phyloP scores from a whole-genome alignment of 2,888 invertebrate genomes.

The Drosophila vallismaia region DNA sequence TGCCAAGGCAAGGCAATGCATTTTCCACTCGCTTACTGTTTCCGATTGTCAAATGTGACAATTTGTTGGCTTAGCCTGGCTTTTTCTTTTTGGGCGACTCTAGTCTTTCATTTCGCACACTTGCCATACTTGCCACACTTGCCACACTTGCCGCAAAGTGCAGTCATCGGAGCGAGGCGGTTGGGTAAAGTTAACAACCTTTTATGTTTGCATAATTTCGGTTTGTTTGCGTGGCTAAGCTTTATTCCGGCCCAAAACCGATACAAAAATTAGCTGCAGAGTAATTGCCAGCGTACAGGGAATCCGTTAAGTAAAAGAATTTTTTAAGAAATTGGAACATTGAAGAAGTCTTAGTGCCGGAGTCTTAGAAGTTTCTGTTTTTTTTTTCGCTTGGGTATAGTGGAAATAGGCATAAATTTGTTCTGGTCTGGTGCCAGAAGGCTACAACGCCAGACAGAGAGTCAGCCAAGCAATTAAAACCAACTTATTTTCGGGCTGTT shows the following conservation, averaged over 20 bases:
- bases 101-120: constrained; percentile 23
- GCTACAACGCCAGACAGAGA: constrained; percentile 30
- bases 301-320: constrained; percentile 54
- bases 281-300: constrained; percentile 54
- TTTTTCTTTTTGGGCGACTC: neutral
- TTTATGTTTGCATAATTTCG: constrained; percentile 49
- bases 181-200: constrained; percentile 64
- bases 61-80: constrained; percentile 45
- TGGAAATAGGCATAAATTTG: constrained; percentile 65
- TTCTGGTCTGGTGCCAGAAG: constrained; percentile 69
- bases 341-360: constrained; percentile 10
- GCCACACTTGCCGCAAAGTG: constrained; percentile 15
- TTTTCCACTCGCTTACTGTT: constrained; percentile 26
- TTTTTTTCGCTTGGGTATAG: constrained; percentile 2
- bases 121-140: constrained; percentile 38
- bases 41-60: constrained; percentile 56
- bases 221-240: constrained; percentile 20
- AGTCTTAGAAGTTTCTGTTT: constrained; percentile 27
- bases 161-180: constrained; percentile 55
- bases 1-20: constrained; percentile 16
- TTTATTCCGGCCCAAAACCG: constrained; percentile 25
- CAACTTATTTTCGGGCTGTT: constrained; percentile 20
- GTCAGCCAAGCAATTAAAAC: constrained; percentile 67
- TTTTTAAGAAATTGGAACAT: constrained; percentile 21
- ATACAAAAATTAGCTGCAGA: constrained; percentile 41